Conservation (phyloP, 64 coral and sea anemone species). For the Orbicella faveolata region DNA sequence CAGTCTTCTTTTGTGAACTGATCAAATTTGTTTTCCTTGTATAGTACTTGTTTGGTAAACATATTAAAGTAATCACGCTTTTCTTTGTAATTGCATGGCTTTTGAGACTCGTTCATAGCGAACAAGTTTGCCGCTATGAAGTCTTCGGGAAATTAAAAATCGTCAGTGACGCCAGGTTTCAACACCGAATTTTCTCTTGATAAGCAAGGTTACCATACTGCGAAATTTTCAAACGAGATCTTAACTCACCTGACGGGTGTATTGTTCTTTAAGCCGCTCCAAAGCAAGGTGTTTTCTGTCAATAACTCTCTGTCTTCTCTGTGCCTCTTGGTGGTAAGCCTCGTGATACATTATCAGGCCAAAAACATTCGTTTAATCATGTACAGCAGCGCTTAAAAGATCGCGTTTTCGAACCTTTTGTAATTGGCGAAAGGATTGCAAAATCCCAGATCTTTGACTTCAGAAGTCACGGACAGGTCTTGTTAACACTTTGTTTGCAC, state of each 20-base stretch:
- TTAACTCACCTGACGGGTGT: neutral
- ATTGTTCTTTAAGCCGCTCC: constrained; percentile 20
- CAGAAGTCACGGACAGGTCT: neutral
- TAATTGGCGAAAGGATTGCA: neutral
- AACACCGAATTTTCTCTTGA: neutral
- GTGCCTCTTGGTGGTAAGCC: constrained; percentile 55
- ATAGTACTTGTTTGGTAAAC: neutral
- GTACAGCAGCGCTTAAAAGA: neutral
- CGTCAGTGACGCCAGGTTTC: too few relatives aligned
- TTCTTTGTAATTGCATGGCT: neutral
- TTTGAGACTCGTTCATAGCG: neutral
- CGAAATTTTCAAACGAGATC: neutral
- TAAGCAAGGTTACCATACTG: neutral
- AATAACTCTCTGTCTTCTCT: constrained; percentile 30
- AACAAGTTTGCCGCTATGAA: neutral
- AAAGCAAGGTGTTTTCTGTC: constrained; percentile 40
- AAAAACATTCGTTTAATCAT: neutral
- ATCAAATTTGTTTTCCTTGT: neutral
- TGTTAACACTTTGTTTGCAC: constrained; percentile 20
- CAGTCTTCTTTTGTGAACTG: neutral
- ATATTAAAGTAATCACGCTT: neutral
- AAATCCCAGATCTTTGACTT: neutral
- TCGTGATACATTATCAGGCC: constrained; percentile 36
- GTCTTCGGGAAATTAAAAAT: neutral
- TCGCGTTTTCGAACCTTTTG: neutral